Evolutionary conservation across 2,888 invertebrate genomes (phyloP).

Genomic region (Pristionchus mayeri): DNA sequence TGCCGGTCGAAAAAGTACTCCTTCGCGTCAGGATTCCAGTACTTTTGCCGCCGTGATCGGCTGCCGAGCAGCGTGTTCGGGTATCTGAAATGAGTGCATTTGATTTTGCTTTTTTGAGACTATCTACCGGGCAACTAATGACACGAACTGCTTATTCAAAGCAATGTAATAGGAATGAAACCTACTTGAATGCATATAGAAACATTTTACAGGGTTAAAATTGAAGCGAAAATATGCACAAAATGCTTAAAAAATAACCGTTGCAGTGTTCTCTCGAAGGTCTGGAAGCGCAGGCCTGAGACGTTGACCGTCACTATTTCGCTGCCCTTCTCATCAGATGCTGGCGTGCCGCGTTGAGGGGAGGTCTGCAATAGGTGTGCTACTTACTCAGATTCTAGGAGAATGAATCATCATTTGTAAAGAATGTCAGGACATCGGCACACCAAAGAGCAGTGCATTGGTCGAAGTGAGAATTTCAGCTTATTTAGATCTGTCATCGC

Average conservation of each 20-base stretch:
- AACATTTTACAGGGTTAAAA: too few relatives aligned
- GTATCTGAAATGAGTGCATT: constrained; percentile 58
- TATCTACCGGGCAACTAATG: too few relatives aligned
- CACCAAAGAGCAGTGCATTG: too few relatives aligned
- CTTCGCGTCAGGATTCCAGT: constrained; percentile 66
- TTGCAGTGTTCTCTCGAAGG: constrained; percentile 68
- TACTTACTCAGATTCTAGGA: too few relatives aligned
- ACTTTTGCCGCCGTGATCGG: constrained; percentile 66
- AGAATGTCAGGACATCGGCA: too few relatives aligned
- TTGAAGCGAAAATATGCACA: too few relatives aligned
- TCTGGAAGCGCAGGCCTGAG: constrained; percentile 73
- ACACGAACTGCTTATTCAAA: too few relatives aligned
- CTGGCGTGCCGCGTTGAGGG: constrained; percentile 63
- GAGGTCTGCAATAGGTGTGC: constrained; percentile 4
- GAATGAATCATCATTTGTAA: too few relatives aligned
- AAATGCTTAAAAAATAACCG: constrained; percentile 51
- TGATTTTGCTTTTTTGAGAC: too few relatives aligned
- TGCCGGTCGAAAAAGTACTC: constrained; percentile 76
- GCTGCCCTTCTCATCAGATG: constrained; percentile 49
- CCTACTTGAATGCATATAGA: too few relatives aligned
- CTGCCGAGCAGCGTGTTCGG: constrained; percentile 74
- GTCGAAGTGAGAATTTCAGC: not conserved
- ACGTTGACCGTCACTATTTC: constrained; percentile 74
- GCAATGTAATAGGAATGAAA: too few relatives aligned
- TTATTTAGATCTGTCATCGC: not conserved